Evolutionary conservation across 2,113 vertebrate genomes (phyloP), one percentile per base, ranked within the genome.

Genomic region (Myocastor coypus): DNA sequence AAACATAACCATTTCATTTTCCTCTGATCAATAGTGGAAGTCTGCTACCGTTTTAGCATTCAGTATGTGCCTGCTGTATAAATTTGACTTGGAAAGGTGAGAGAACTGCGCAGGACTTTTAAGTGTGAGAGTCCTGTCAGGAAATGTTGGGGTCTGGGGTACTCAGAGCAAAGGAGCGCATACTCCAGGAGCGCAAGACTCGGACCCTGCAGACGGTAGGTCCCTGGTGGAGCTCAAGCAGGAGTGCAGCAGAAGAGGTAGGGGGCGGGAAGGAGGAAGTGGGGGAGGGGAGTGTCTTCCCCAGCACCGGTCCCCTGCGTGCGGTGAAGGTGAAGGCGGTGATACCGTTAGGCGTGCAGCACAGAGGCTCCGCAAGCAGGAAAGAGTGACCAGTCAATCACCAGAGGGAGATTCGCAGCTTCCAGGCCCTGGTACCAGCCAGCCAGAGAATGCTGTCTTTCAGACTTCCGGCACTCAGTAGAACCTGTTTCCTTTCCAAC

Each of bases 21-120:
- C 34, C 57, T 13, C 34, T 83, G 69, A 91, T 73, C 40, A 68
- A 59, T 13, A 71, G 17, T 37, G 82, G 80, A 83, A 85, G 66
- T 87, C 40, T 90, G 59, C 42, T 87, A 92, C 26, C 14, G 34
- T 4, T 37, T 20, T 89, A 80, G 34, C 57, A 81, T n/a, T 93
- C 57, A 91, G 34, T 90, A 87, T 37, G 87, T 95, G 87, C 26
- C 13, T 93, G 24, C 37, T 40, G 6, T 87, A 83, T 71, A 84
- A 81, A 87, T 69, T 81, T 80, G 75, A 69, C 73, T 64, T 71
- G 34, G 50, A 17, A 32, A 20, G 66, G 6, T 9, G n/a, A 84
- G 24, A 4, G 16, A 50, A 1, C 46, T 14, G 57, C 17, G 34
- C 32, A 57, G 37, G 75, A 13, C 34, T 80, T 71, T 10, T 3